A percentile compares a stretch with the other conserved stretches of the same genome.
These are phyloP conservation scores for Phymatocera aterrima DNA, from an alignment of 2,888 invertebrate species.

Conservation along the genomic window DNA sequence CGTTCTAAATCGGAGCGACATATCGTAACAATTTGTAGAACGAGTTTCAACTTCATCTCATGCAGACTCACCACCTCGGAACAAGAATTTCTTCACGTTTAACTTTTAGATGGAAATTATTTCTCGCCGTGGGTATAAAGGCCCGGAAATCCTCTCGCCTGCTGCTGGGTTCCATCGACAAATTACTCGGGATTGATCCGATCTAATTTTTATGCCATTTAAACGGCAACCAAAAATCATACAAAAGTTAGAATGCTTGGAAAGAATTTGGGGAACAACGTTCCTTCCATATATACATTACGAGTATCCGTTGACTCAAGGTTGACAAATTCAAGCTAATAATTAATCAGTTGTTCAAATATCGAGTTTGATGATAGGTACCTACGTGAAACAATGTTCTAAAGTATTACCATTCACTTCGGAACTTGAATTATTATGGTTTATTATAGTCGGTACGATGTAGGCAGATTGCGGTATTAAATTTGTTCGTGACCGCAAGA, in stretches of 20 bases:
- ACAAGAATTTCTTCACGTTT: background rate
- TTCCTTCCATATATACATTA: background rate
- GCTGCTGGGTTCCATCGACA: background rate
- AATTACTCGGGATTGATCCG: background rate
- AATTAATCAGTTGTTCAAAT: too few species aligned
- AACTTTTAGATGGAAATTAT: background rate
- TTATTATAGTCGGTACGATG: too few species aligned
- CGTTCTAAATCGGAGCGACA: background rate
- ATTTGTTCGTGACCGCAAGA: conserved; percentile 4
- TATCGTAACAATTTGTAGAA: background rate
- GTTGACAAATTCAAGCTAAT: too few species aligned
- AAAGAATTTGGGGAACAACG: background rate
- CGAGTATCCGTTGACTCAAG: background rate
- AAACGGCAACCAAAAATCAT: background rate
- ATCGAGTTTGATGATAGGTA: too few species aligned
- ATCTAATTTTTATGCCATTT: background rate
- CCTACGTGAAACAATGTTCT: too few species aligned
- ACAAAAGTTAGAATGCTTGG: background rate
- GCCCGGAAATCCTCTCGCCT: background rate
- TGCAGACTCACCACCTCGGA: background rate
- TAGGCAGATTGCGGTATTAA: background rate
- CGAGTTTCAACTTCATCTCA: conserved; percentile 1
- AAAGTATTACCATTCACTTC: too few species aligned
- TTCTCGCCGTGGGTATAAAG: background rate
- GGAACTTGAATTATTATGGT: too few species aligned